Evolutionary conservation across 1,140 invertebrate species (phyloP).

Genomic region (Drosophila kurseongensis): DNA sequence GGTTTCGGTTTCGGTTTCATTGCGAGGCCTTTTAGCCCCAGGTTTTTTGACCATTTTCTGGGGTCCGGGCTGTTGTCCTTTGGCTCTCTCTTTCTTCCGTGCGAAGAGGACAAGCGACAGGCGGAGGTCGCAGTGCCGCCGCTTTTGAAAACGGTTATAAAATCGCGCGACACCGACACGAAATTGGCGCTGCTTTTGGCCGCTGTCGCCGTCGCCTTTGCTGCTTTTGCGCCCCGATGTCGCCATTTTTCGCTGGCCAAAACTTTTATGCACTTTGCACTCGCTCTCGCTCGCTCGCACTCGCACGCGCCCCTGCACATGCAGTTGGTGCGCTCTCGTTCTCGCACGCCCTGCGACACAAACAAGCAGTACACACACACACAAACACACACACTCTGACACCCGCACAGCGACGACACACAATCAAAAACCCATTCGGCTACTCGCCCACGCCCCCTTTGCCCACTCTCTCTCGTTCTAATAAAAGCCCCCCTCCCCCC

Average conservation of each 20-base stretch:
- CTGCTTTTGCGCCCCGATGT: slow-evolving; percentile 45
- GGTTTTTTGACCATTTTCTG: too few species aligned
- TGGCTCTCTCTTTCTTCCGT: slow-evolving; percentile 22
- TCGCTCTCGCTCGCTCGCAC: slow-evolving; percentile 29
- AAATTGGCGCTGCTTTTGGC: slow-evolving; percentile 47
- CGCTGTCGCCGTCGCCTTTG: slow-evolving; percentile 28
- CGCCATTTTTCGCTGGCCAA: slow-evolving; percentile 75
- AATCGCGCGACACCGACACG: slow-evolving; percentile 59
- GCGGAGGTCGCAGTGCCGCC: slow-evolving; percentile 58
- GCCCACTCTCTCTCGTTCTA: slow-evolving; percentile 44
- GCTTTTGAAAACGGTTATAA: slow-evolving; percentile 73
- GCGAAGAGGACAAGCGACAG: slow-evolving; percentile 40
- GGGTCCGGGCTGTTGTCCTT: too few species aligned
- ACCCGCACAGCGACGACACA: slow-evolving; percentile 38
- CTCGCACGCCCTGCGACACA: slow-evolving; percentile 51
- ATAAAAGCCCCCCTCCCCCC: slow-evolving; percentile 53
- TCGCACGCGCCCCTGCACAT: slow-evolving; percentile 18
- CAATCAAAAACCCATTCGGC: slow-evolving; percentile 77
- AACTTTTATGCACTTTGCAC: slow-evolving; percentile 78
- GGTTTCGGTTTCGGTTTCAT: not conserved
- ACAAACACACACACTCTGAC: slow-evolving; percentile 12
- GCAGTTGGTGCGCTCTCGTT: slow-evolving; percentile 23
- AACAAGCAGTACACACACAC: slow-evolving; percentile 40
- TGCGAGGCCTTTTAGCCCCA: too few species aligned
- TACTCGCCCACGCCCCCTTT: slow-evolving; percentile 49